Evolutionary conservation across 2,888 invertebrate species (phyloP).

Genomic region (Rhagophthalmus giganteus): DNA sequence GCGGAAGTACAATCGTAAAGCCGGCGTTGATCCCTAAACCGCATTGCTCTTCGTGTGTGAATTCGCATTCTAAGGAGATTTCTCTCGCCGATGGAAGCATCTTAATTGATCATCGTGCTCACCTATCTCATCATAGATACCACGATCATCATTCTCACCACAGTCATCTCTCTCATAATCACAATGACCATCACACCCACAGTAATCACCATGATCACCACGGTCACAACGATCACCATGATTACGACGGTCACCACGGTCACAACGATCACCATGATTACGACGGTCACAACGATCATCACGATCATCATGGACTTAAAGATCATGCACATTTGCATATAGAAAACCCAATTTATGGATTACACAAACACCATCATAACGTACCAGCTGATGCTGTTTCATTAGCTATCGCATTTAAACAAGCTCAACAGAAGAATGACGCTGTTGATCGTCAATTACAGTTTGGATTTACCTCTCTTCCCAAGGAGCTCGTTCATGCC

Average conservation of each 20-base stretch:
- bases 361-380: too few relatives aligned
- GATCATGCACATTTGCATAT: too few relatives aligned
- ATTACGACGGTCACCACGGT: too few relatives aligned
- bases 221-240: too few relatives aligned
- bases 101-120: too few relatives aligned
- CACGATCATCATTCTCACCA: neutral
- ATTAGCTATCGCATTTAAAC: constrained; percentile 54
- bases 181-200: too few relatives aligned
- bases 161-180: too few relatives aligned
- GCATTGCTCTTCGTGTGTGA: constrained; percentile 34
- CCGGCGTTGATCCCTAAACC: constrained; percentile 50
- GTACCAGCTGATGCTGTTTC: constrained; percentile 59
- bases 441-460: constrained; percentile 58
- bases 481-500: constrained; percentile 51
- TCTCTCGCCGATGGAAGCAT: too few relatives aligned
- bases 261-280: too few relatives aligned
- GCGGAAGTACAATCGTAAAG: constrained; percentile 47
- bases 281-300: too few relatives aligned
- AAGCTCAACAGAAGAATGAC: constrained; percentile 48
- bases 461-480: constrained; percentile 59
- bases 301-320: too few relatives aligned
- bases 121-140: neutral
- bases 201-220: too few relatives aligned
- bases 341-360: constrained; percentile 1
- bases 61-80: constrained; percentile 1